Evolutionary conservation across 2,888 invertebrate species (phyloP), one percentile per base, ranked within the genome.

Genomic region (Coelinius sp.): DNA sequence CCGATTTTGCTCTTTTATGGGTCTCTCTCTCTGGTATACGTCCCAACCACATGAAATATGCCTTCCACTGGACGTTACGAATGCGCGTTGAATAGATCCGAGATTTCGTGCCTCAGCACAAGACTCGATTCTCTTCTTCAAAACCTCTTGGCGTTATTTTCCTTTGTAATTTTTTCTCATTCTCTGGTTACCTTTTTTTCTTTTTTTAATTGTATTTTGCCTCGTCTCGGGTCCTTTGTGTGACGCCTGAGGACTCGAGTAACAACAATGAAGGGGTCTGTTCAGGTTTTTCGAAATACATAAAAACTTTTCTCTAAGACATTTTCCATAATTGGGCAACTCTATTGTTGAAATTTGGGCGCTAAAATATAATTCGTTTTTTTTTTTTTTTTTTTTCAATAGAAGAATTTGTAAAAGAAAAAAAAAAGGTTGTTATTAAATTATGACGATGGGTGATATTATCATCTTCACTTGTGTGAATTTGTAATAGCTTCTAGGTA

Each of bases 1-100:
- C 76, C 80, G 75, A 81, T 82, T 81, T 83, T 78, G 82, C 81
- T 82, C 82, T 82, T 84, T 84, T 71, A 31, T 25, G 24, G 53
- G 31, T 41, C 44, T 25, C 20, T 80, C 80, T 79, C 80, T 80
- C 80, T 81, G 73, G 68, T 70, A 20, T 38, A 67, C 76, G 76
- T 73, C 74, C 72, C 75, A 66, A 49, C 75, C 80, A 78, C 81
- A 81, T 81, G 80, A 82, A 82, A 83, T 82, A 83, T 83, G 78
- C 46, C 59, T 74, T 52, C 65, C 62, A 52, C 67, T 56, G 67
- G 70, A 64, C 46, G 66, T 68, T 35, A 38, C 53, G 68, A 75
- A 75, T 75, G 76, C 77, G 78, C 77, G 78, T 81, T 79, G 77
- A 79, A 76, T 77, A 80, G 80, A 80, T 80, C 66, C 75, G 76